Evolutionary conservation across 2,113 vertebrate genomes (phyloP), one percentile per base, ranked within the genome.

Genomic region (Mugil cephalus): DNA sequence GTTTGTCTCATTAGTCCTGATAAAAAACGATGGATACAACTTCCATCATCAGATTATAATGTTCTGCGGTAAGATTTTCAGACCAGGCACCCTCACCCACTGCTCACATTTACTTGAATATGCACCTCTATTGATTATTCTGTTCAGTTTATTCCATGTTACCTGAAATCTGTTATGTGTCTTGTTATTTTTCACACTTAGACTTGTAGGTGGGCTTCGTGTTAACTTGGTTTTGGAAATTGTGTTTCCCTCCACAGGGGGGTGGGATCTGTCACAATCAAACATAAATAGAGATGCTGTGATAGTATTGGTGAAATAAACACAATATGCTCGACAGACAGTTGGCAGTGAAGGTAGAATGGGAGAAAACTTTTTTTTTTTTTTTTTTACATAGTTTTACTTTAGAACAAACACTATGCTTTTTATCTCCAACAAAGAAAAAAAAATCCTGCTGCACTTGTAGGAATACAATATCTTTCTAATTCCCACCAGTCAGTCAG

Each of bases 241-340:
- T 19, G 55, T 34, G 53, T 55, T 53, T 35, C 24, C 34, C 39
- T 8, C 15, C 67, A 17, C 0, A 10, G 13, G 8, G 3, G 0
- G 17, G 55, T 59, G n/a, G 1, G 17, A 60, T 59, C 47, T 65
- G 40, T 73, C 34, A 40, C 12, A 59, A 69, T 46, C 12, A 54
- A 50, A 54, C 11, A 8, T 43, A 74, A 69, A 46, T 35, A 7
- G 2, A 45, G 46, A 36, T 69, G 58, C 45, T 52, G 40, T 8
- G 43, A 35, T 65, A 35, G 4, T 43, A 48, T 15, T 45, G 51
- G 45, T 77, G 62, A 77, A 65, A 85, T 80, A 80, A 85, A 85
- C 72, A 70, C 56, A 74, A 68, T 80, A 74, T 77, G 76, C 17
- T 77, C 42, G 39, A 34, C 68, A 67, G 64, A 17, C 21, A 55